A percentile compares a stretch with the other conserved stretches of the same genome.
phyloP scores from a whole-genome alignment of 2,888 invertebrate species.

The Synergus umbraculus region DNA sequence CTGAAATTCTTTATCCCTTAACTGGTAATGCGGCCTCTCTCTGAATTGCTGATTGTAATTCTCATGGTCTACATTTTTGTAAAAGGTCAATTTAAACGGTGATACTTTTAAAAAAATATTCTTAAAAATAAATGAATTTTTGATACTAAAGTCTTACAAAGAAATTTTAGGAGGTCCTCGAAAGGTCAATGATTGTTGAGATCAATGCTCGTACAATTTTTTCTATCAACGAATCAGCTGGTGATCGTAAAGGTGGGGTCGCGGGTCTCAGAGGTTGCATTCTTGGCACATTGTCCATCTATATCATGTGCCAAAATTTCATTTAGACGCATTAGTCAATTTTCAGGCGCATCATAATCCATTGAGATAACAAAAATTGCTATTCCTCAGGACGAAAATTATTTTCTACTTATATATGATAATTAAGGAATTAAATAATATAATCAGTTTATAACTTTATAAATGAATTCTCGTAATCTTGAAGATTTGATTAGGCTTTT shows the following conservation, averaged over 20 bases:
- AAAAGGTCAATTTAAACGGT: conserved; percentile 9
- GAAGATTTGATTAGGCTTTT: not conserved
- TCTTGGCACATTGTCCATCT: conserved; percentile 64
- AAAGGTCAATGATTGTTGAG: not conserved
- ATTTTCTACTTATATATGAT: not conserved
- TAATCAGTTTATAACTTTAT: not conserved
- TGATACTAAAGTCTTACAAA: too few species aligned
- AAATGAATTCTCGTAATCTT: not conserved
- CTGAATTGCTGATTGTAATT: conserved; percentile 8
- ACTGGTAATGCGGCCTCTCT: not conserved
- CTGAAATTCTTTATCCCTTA: conserved; percentile 29
- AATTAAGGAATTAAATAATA: too few species aligned
- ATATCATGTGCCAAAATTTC: conserved; percentile 57
- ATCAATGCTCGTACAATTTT: conserved; percentile 32
- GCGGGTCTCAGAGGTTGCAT: conserved; percentile 61
- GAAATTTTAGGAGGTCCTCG: not conserved
- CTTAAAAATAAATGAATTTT: too few species aligned
- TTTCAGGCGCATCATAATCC: not conserved
- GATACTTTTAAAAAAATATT: too few species aligned
- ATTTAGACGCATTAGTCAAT: conserved; percentile 26
- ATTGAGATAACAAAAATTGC: conserved; percentile 7
- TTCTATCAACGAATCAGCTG: conserved; percentile 42
- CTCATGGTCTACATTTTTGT: conserved; percentile 5
- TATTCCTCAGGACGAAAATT: not conserved
- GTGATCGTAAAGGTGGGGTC: conserved; percentile 51